Conservation (phyloP, 2,113 vertebrate species). For the Daubentonia madagascariensis region DNA sequence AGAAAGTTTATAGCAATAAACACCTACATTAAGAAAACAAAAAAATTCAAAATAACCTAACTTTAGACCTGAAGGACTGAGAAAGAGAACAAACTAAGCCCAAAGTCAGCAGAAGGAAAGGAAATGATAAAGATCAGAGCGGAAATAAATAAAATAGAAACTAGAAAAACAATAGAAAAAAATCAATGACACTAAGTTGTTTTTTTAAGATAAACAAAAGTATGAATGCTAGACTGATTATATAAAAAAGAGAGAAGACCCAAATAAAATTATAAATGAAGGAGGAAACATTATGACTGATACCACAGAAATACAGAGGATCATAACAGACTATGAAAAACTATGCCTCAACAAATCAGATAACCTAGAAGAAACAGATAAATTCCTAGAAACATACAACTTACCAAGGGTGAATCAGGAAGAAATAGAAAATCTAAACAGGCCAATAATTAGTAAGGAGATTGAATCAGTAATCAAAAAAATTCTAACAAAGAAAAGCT, state of each 20-base stretch:
- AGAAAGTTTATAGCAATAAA: not conserved
- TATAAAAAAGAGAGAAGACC: not conserved
- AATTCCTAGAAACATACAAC: not conserved
- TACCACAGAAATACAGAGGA: not conserved
- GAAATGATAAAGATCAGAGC: not conserved
- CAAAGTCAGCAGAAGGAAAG: not conserved
- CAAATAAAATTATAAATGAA: not conserved
- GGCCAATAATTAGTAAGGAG: not conserved
- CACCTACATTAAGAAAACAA: not conserved
- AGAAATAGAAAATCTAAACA: not conserved
- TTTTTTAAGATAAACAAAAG: too few relatives aligned
- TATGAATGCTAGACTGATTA: too few relatives aligned
- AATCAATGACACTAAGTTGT: too few relatives aligned
- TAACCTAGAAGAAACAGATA: not conserved
- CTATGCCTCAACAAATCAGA: not conserved
- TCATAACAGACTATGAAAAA: not conserved
- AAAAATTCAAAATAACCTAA: not conserved
- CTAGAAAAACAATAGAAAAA: too few relatives aligned
- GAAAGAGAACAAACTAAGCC: not conserved
- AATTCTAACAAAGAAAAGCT: not conserved
- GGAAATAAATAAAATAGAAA: too few relatives aligned
- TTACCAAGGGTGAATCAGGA: not conserved
- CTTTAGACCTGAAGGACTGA: not conserved
- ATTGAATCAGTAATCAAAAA: not conserved
- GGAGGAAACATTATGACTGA: not conserved